phyloP scores from a whole-genome alignment of 2,888 invertebrate species.

The Drosophila villosipedis region DNA sequence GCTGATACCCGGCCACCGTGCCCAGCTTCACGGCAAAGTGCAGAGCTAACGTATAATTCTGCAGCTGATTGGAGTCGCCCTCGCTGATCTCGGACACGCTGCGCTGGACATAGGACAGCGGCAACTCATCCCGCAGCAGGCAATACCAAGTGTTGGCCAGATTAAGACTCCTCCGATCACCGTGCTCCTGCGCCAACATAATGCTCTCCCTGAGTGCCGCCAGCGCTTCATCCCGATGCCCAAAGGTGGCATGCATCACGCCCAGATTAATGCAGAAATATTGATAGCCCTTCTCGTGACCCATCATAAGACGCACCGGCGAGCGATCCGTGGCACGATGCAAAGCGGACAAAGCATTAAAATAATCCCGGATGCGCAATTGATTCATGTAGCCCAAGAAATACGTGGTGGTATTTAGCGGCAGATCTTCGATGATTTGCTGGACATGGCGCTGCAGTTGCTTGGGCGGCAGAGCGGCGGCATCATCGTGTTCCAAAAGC shows the following conservation, averaged over 20 bases:
- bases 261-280: constrained; percentile 97
- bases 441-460: constrained; percentile 89
- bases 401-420: constrained; percentile 86
- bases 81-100: constrained; percentile 74
- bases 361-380: constrained; percentile 93
- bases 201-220: constrained; percentile 94
- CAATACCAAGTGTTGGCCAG: constrained; percentile 94
- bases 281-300: constrained; percentile 91
- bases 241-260: constrained; percentile 93
- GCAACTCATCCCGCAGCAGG: constrained; percentile 85
- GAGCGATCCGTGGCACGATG: constrained; percentile 90
- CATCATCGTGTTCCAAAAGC: constrained; percentile 92
- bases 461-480: constrained; percentile 91
- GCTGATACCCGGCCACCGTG: constrained; percentile 86
- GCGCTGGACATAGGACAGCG: constrained; percentile 80
- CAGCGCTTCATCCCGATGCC: constrained; percentile 90
- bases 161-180: constrained; percentile 93
- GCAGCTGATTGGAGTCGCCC: constrained; percentile 88
- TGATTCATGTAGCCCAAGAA: constrained; percentile 96
- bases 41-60: constrained; percentile 90
- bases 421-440: constrained; percentile 84
- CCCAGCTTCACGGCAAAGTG: constrained; percentile 92
- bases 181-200: constrained; percentile 94
- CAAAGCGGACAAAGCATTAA: constrained; percentile 84
- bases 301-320: constrained; percentile 90